Conservation (phyloP, 2,797 vertebrate genomes). For the Pogoniulus pusillus region DNA sequence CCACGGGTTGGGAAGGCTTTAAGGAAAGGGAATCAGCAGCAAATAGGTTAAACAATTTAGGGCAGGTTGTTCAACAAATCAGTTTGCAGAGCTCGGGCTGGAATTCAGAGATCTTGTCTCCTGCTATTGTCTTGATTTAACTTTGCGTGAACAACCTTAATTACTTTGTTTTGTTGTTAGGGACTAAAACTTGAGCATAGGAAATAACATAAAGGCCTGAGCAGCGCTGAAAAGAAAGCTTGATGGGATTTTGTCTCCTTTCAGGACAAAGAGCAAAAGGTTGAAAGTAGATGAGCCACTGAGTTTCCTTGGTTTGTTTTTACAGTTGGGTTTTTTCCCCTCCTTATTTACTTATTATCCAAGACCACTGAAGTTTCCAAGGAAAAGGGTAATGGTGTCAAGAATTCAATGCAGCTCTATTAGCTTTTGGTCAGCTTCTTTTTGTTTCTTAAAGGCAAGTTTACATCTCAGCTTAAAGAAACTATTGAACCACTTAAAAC, state of each 20-base stretch:
- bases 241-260: slow-evolving; percentile 33
- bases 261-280: slow-evolving; percentile 31
- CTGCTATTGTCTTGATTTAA: background rate
- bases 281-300: background rate
- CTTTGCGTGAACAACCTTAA: slow-evolving; percentile 2
- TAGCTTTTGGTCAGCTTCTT: background rate
- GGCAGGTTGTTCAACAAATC: background rate
- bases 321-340: background rate
- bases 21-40: background rate
- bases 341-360: slow-evolving; percentile 7
- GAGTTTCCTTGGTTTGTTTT: background rate
- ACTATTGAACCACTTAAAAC: background rate
- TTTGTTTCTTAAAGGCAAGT: background rate
- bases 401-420: slow-evolving; percentile 3
- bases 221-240: background rate
- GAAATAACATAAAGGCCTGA: background rate
- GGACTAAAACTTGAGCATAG: background rate
- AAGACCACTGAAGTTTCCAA: slow-evolving; percentile 6
- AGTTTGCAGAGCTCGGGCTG: background rate
- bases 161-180: slow-evolving; percentile 8
- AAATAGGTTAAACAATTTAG: slow-evolving; percentile 8
- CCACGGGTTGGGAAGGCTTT: accelerated
- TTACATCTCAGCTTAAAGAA: slow-evolving; percentile 27
- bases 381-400: slow-evolving; percentile 44
- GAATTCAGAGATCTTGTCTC: slow-evolving; percentile 15